Evolutionary conservation across 2,113 vertebrate species (phyloP).

Genomic region (Oreochromis niloticus): DNA sequence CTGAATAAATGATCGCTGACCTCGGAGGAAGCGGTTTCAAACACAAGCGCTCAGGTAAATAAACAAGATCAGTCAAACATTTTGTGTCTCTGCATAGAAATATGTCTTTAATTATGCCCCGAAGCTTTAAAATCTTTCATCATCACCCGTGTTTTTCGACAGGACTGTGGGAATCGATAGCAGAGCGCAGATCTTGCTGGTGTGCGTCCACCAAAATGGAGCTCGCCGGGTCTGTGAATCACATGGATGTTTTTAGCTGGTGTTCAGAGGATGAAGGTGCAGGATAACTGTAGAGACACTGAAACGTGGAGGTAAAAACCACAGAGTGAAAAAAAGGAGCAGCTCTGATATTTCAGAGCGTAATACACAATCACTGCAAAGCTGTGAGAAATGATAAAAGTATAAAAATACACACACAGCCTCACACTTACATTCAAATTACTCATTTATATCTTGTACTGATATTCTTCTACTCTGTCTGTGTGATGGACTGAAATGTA

Average conservation of each 20-base stretch:
- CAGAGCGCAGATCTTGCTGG: neutral
- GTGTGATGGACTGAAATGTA: neutral
- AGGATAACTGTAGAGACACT: neutral
- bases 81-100: neutral
- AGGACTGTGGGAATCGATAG: neutral
- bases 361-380: neutral
- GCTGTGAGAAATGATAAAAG: neutral
- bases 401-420: neutral
- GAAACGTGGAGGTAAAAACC: neutral
- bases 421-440: neutral
- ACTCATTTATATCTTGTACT: neutral
- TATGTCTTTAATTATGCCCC: neutral
- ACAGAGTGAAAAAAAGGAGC: neutral
- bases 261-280: neutral
- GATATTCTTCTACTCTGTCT: neutral
- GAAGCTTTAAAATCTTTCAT: neutral
- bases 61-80: conserved; percentile 3
- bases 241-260: neutral
- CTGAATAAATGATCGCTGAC: conserved; percentile 27
- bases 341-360: neutral
- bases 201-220: neutral
- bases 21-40: conserved; percentile 20
- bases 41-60: conserved; percentile 1
- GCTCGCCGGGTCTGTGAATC: neutral
- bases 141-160: neutral